Base-by-base conservation (phyloP, 2,113 vertebrate species). In the Sapajus apella region DNA sequence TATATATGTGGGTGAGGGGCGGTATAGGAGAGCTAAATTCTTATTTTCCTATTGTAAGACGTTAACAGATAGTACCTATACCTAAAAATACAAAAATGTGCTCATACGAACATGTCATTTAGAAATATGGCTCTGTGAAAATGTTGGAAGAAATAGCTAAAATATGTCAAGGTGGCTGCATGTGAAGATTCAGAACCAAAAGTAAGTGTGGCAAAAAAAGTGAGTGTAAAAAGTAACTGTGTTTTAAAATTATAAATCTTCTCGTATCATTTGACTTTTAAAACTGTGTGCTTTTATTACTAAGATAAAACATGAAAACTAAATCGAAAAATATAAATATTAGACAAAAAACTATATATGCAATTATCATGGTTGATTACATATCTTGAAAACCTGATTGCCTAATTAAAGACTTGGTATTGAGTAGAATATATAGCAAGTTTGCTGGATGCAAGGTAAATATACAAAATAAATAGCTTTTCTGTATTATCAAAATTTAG, bases 231-330 rank as follows among this genome's bases (percentile, higher is more conserved):
- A 79, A 68, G 64, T n/a, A 81, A 55, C 16, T 70, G n/a, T 64
- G 73, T 5, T 82, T 58, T 70, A 77, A n/a, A 81, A 75, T 84
- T 52, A 45, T 30, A 68, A 55, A 30, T 50, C 32, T 76, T 82
- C 12, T 91, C 45, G 17, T 13, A 64, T 91, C 66, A 88, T 50
- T 82, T 95, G 45, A 30, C 8, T 56, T 89, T 76, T 56, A 45
- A 75, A 81, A 80, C 16, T 64, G 10, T 73, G 52, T 77, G 30
- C 16, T 84, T 96, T 95, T 72, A 88, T 80, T 50, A 50, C 37
- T 43, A 50, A 88, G 40, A 76, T 89, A 55, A 96, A 91, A 80
- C 37, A 87, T 17, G 55, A 89, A 92, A 94, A 37, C 64, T 64
- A 55, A 95, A 79, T 79, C 32, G 3, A 40, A 80, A 80, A 84